Evolutionary conservation across 2,113 vertebrate species (phyloP).

Genomic region (Myotis yumanensis): DNA sequence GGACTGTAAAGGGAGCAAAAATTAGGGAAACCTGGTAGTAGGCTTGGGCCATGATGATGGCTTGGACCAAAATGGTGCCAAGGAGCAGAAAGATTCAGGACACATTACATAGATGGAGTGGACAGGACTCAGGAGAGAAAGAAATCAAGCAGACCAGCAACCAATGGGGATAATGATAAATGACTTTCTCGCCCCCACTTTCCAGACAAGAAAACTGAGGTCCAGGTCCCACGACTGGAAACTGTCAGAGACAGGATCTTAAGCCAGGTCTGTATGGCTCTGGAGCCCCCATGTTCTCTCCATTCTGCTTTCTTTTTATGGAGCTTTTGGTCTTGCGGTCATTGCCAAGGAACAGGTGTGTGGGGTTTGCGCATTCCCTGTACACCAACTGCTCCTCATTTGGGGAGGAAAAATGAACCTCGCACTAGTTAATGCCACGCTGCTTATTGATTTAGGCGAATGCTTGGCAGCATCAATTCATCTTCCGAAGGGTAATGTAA

Average conservation of each 20-base stretch:
- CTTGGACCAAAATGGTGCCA: neutral
- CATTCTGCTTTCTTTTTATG: neutral
- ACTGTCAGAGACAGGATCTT: neutral
- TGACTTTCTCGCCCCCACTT: neutral
- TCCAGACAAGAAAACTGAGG: neutral
- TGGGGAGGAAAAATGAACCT: slow-evolving; percentile 65
- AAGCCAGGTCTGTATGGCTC: neutral
- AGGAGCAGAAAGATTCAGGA: neutral
- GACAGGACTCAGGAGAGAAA: neutral
- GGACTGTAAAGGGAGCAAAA: neutral
- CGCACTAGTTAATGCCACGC: slow-evolving; percentile 41
- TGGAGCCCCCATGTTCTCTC: neutral
- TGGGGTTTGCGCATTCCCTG: neutral
- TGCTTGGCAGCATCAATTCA: slow-evolving; percentile 63
- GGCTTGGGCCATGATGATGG: neutral
- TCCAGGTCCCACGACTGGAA: neutral
- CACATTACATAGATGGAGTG: neutral
- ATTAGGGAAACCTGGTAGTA: neutral
- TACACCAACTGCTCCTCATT: slow-evolving; percentile 44
- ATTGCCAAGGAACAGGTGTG: slow-evolving; percentile 49
- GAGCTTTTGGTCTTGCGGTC: neutral
- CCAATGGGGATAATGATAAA: neutral
- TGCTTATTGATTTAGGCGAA: slow-evolving; percentile 76
- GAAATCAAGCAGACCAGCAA: neutral
- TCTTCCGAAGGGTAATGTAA: slow-evolving; percentile 68